A percentile compares a stretch with the other conserved stretches of the same genome.
phyloP scores from a whole-genome alignment of 2,888 invertebrate species.

The Gortyna flavago region DNA sequence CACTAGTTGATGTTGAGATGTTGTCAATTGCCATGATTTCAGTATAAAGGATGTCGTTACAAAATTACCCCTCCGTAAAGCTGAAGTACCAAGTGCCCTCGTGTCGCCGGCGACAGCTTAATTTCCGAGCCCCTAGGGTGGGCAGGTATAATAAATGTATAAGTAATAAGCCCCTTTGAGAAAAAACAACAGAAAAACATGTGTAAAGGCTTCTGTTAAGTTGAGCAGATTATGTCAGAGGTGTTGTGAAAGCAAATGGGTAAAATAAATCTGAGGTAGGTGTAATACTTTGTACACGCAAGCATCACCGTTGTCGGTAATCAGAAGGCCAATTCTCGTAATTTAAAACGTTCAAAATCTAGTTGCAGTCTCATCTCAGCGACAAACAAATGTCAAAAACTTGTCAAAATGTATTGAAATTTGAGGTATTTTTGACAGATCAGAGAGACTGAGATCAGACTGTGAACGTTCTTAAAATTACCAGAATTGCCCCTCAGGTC shows the following conservation, averaged over 20 bases:
- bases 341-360: too few relatives aligned
- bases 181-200: conserved; percentile 38
- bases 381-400: too few relatives aligned
- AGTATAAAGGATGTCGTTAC: conserved; percentile 52
- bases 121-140: conserved; percentile 41
- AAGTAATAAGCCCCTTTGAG: conserved; percentile 33
- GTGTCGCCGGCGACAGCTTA: conserved; percentile 43
- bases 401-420: too few relatives aligned
- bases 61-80: conserved; percentile 53
- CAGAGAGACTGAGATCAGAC: too few relatives aligned
- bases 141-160: conserved; percentile 45
- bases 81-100: conserved; percentile 42
- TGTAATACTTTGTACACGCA: background rate
- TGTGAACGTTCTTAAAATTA: too few relatives aligned
- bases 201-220: conserved; percentile 30
- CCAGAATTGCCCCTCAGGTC: too few relatives aligned
- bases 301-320: background rate
- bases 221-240: conserved; percentile 39
- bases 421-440: too few relatives aligned
- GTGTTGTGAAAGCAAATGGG: conserved; percentile 35
- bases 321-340: too few relatives aligned
- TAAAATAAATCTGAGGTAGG: conserved; percentile 14
- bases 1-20: conserved; percentile 46
- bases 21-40: conserved; percentile 49
- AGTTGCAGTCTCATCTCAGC: too few relatives aligned